These are phyloP conservation scores for Drosophila phalerata DNA, from an alignment of 2,888 invertebrate species.

Conservation along the genomic window DNA sequence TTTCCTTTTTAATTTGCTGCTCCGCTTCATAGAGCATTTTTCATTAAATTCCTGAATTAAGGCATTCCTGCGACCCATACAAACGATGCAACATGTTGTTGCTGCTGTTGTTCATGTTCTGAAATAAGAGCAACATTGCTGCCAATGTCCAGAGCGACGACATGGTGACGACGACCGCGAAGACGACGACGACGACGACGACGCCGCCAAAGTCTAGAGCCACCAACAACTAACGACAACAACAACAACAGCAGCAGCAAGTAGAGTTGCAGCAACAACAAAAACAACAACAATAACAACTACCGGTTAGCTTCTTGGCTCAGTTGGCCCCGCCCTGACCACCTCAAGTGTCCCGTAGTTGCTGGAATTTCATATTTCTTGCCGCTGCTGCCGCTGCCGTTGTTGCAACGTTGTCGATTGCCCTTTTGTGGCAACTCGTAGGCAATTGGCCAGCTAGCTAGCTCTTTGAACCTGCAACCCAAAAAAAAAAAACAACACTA, in stretches of 20 bases:
- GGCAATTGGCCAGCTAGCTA: conserved; percentile 25
- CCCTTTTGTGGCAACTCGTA: conserved; percentile 42
- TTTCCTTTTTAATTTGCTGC: conserved; percentile 71
- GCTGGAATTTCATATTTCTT: conserved; percentile 42
- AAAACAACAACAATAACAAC: conserved; percentile 45
- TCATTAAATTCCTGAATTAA: conserved; percentile 82
- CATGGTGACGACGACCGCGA: conserved; percentile 67
- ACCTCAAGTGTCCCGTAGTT: conserved; percentile 60
- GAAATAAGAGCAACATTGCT: conserved; percentile 77
- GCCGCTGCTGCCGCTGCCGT: conserved; percentile 24
- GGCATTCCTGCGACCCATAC: conserved; percentile 71
- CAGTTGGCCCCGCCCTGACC: conserved; percentile 55
- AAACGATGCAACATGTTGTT: conserved; percentile 57
- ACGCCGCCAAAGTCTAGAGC: conserved; percentile 61
- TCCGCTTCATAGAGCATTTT: conserved; percentile 78
- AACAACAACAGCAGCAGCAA: conserved; percentile 42
- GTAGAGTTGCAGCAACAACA: conserved; percentile 41
- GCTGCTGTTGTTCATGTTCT: conserved; percentile 64
- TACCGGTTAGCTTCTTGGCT: conserved; percentile 63
- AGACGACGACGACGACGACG: conserved; percentile 50
- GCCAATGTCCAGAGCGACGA: conserved; percentile 71
- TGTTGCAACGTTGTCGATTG: conserved; percentile 32
- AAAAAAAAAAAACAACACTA: conserved; percentile 33
- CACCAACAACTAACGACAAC: conserved; percentile 45
- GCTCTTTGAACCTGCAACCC: conserved; percentile 54